These are phyloP conservation scores for Galerucella nymphaeae DNA, from an alignment of 2,888 invertebrate genomes.

Conservation along the genomic window DNA sequence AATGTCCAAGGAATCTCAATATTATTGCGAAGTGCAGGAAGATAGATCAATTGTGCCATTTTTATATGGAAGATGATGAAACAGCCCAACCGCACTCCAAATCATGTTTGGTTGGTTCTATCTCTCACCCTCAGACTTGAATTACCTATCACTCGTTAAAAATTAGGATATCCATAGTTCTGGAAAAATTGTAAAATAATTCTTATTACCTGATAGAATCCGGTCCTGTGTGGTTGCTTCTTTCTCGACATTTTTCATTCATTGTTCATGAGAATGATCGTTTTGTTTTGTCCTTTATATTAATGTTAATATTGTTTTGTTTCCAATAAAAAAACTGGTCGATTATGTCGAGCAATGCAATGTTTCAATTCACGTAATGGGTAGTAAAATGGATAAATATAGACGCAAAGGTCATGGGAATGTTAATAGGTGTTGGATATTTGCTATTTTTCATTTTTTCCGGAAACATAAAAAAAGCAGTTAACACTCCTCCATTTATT, in stretches of 20 bases:
- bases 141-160: too few relatives aligned
- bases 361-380: constrained; percentile 10
- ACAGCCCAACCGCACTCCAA: too few relatives aligned
- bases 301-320: constrained; percentile 31
- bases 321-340: constrained; percentile 19
- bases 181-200: too few relatives aligned
- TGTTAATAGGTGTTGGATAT: background rate
- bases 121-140: too few relatives aligned
- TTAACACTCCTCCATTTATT: too few relatives aligned
- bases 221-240: background rate
- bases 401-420: constrained; percentile 13
- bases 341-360: constrained; percentile 35
- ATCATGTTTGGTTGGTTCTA: too few relatives aligned
- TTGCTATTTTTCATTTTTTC: background rate
- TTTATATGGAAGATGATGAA: too few relatives aligned
- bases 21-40: too few relatives aligned
- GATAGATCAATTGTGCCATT: too few relatives aligned
- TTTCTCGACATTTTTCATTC: constrained; percentile 26
- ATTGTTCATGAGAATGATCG: constrained; percentile 39
- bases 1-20: too few relatives aligned
- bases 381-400: constrained; percentile 16
- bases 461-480: background rate
- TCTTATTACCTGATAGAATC: background rate
- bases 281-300: constrained; percentile 35
- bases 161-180: too few relatives aligned